Evolutionary conservation across 2,113 vertebrate species (phyloP).

Genomic region (Maccullochella peelii): DNA sequence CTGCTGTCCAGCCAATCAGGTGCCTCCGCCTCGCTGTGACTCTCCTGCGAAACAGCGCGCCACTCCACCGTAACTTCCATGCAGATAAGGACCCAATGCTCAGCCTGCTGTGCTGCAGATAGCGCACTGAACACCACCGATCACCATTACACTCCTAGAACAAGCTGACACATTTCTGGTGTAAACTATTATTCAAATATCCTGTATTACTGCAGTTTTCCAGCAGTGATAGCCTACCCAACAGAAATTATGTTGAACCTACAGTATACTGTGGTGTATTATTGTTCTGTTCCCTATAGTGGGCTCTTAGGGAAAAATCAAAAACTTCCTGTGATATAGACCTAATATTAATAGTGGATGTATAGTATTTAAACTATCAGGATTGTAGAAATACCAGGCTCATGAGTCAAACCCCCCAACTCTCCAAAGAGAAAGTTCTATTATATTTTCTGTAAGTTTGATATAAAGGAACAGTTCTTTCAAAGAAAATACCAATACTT

Average conservation of each 20-base stretch:
- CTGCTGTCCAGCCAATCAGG: constrained; percentile 58
- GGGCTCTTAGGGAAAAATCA: too few relatives aligned
- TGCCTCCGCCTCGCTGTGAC: constrained; percentile 52
- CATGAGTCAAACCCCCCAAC: not conserved
- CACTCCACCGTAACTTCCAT: not conserved
- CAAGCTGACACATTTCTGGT: not conserved
- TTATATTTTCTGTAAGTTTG: not conserved
- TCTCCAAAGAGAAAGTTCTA: too few relatives aligned
- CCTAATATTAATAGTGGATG: not conserved
- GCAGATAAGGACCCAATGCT: constrained; percentile 13
- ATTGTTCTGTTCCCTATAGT: not conserved
- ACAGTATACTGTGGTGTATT: not conserved
- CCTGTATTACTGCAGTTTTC: not conserved
- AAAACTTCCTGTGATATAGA: not conserved
- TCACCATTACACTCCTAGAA: not conserved
- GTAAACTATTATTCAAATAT: not conserved
- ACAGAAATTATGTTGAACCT: not conserved
- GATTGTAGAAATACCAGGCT: not conserved
- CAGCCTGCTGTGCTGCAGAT: constrained; percentile 14
- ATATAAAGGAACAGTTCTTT: not conserved
- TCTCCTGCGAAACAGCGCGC: constrained; percentile 4
- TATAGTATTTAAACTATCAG: not conserved
- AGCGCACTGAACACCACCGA: not conserved
- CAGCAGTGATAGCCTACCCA: not conserved
- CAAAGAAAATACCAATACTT: not conserved